Conservation (phyloP, 2,888 invertebrate genomes). For the Nomada ruficornis region DNA sequence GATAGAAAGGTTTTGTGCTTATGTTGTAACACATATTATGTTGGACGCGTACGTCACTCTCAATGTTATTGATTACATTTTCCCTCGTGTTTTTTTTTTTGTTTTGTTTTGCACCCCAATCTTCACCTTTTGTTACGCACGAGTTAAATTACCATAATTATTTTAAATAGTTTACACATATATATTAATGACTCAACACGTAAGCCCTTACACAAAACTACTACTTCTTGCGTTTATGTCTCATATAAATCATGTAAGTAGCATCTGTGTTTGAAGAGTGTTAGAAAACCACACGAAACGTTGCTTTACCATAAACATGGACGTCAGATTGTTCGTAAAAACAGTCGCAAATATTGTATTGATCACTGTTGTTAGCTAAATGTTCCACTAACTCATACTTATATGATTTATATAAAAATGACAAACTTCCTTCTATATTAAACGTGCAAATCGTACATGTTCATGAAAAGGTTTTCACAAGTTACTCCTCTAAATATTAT, state of each 20-base stretch:
- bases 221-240: conserved; percentile 26
- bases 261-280: conserved; percentile 12
- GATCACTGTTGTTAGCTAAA: conserved; percentile 32
- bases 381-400: conserved; percentile 44
- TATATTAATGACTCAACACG: conserved; percentile 41
- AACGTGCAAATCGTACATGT: conserved; percentile 52
- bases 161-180: conserved; percentile 34
- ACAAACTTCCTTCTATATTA: conserved; percentile 38
- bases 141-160: conserved; percentile 43
- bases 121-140: conserved; percentile 32
- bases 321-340: conserved; percentile 38
- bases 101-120: conserved; percentile 4
- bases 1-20: conserved; percentile 42
- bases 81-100: conserved; percentile 23
- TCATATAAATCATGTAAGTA: conserved; percentile 49
- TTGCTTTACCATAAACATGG: conserved; percentile 35
- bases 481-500: conserved; percentile 38
- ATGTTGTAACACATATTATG: conserved; percentile 33
- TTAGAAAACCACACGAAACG: conserved; percentile 41
- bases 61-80: conserved; percentile 41
- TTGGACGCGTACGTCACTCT: conserved; percentile 58
- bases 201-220: conserved; percentile 44
- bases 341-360: conserved; percentile 31
- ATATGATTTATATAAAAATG: conserved; percentile 52
- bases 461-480: conserved; percentile 29